These are phyloP conservation scores for Psittacula derbiana DNA, from an alignment of 2,797 vertebrate genomes.

Conservation along the genomic window DNA sequence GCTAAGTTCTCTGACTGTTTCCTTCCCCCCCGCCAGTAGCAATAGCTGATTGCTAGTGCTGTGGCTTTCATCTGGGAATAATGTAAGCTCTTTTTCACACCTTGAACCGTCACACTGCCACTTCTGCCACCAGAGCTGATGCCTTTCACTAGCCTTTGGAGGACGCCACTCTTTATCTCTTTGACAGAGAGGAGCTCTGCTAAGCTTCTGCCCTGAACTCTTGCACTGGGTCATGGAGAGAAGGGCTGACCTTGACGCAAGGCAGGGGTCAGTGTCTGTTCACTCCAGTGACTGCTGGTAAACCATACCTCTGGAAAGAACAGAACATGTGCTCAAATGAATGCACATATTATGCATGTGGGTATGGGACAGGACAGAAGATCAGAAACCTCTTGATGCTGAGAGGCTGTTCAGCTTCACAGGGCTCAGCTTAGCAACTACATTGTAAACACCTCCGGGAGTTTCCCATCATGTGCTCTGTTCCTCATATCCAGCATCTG, in stretches of 20 bases:
- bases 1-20: background rate
- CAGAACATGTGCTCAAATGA: background rate
- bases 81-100: background rate
- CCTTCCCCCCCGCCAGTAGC: fast-evolving
- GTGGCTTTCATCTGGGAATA: background rate
- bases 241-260: background rate
- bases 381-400: background rate
- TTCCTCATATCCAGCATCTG: background rate
- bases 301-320: background rate
- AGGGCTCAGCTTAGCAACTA: background rate
- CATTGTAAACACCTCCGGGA: background rate
- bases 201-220: background rate
- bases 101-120: background rate
- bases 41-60: background rate
- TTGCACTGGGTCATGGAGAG: background rate
- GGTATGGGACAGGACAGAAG: background rate
- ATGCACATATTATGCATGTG: fast-evolving
- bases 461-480: fast-evolving
- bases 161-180: background rate
- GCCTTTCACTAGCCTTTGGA: background rate
- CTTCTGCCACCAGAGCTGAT: background rate
- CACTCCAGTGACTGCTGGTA: background rate
- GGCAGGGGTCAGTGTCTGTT: background rate
- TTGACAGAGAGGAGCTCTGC: background rate
- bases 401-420: background rate